Evolutionary conservation across 2,888 invertebrate species (phyloP), one percentile per base, ranked within the genome.

Genomic region (Thera britannica): DNA sequence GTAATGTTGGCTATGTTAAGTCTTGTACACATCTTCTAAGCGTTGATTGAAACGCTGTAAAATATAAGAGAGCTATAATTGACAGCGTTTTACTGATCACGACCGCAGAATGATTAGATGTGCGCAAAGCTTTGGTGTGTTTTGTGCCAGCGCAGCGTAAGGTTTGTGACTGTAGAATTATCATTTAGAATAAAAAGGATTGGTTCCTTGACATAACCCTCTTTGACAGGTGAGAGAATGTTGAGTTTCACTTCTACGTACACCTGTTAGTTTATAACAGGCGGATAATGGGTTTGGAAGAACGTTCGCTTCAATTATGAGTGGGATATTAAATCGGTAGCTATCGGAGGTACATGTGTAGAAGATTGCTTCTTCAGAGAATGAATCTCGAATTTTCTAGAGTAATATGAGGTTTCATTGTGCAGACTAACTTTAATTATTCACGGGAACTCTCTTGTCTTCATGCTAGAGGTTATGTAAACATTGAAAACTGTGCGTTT

Each of bases 261-360:
- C 8, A 52, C 0, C 8, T 34, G 52, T 52, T 52, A 34, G 1
- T 48, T 35, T 35, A 41, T 58, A 35, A 58, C 57, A 58, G 70
- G 82, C 78, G 78, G 77, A 85, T 92, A 91, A 92, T 92, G 89
- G 91, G 85, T 90, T 90, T 82, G 88, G 88, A 92, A 90, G 92
- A 92, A 90, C 90, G 90, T 83, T 86, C 82, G 83, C 88, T 90
- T 92, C 90, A 90, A 90, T 92, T 92, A 92, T 90, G 90, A 89
- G 78, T 83, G 84, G 81, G 87, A 88, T 92, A 90, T 91, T 90
- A 92, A 89, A 90, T 88, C 83, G 83, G 83, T 79, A 83, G 82
- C 81, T 84, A 85, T 85, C 85, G 81, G 83, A 77, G 78, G 76
- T 79, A 77, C 65, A 62, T 65, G 62, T 75, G 75, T 79, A 67